phyloP scores from a whole-genome alignment of 1,140 invertebrate genomes.

The Zaprionus taronus region DNA sequence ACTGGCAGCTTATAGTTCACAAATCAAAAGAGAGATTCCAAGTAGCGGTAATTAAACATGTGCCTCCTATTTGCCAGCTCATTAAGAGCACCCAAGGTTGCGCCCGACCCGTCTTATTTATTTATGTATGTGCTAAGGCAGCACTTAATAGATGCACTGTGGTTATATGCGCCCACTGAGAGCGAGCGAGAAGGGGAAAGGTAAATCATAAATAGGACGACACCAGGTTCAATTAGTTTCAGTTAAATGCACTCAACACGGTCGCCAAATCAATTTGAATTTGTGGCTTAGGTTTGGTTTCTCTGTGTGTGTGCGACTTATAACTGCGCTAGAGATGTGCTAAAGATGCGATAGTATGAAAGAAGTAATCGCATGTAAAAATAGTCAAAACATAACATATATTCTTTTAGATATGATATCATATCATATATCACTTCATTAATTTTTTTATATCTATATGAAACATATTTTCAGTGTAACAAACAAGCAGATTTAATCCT shows the following conservation, averaged over 20 bases:
- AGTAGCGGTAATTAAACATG: slow-evolving; percentile 38
- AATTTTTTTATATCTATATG: no score
- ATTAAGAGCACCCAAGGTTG: slow-evolving; percentile 14
- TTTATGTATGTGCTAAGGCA: not conserved
- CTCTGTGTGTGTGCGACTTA: slow-evolving; percentile 8
- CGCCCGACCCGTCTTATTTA: not conserved
- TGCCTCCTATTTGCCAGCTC: slow-evolving; percentile 24
- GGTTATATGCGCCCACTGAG: not conserved
- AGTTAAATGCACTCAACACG: slow-evolving; percentile 61
- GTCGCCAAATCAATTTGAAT: slow-evolving; percentile 59
- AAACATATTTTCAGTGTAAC: not conserved
- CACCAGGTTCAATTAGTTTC: slow-evolving; percentile 63
- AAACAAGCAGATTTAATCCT: not conserved
- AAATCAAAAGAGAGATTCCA: not conserved
- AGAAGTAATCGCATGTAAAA: not conserved
- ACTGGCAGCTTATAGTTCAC: not conserved
- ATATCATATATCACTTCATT: no score
- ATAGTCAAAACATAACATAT: not conserved
- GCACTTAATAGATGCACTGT: slow-evolving; percentile 22
- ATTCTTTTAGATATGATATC: no score
- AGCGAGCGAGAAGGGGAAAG: not conserved
- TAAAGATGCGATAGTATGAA: not conserved
- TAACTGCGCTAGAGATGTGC: slow-evolving; percentile 1
- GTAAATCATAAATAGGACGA: slow-evolving; percentile 14
- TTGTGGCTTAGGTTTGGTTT: slow-evolving; percentile 50